These are phyloP conservation scores for Patella pellucida DNA, from an alignment of 2,888 invertebrate genomes.

Conservation along the genomic window DNA sequence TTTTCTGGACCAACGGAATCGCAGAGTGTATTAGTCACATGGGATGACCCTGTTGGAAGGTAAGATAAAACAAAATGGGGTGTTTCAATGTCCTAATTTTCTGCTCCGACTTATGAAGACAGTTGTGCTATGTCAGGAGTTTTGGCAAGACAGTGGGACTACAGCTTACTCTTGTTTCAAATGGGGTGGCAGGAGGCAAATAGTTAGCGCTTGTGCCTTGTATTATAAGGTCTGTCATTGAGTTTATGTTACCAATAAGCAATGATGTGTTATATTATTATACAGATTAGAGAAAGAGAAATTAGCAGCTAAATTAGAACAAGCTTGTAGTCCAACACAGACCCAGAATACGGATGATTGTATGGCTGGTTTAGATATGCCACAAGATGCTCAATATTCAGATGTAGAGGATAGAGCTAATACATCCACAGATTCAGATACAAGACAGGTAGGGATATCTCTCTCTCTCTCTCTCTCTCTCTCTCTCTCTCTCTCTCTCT, in stretches of 20 bases:
- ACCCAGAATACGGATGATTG: conserved; percentile 45
- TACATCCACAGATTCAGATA: neutral
- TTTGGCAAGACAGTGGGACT: too few species aligned
- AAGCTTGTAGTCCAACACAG: conserved; percentile 61
- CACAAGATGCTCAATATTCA: conserved; percentile 48
- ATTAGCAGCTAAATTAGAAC: conserved; percentile 56
- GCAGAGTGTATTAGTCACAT: conserved; percentile 69
- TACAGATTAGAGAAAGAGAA: conserved; percentile 61
- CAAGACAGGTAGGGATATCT: too few species aligned
- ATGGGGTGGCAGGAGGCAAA: too few species aligned
- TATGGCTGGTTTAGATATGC: conserved; percentile 37
- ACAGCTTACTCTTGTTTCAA: too few species aligned
- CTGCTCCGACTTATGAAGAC: too few species aligned
- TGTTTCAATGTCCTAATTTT: too few species aligned
- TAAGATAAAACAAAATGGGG: conserved; percentile 29
- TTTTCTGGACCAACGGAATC: conserved; percentile 44
- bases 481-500: too few species aligned
- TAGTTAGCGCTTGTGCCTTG: too few species aligned
- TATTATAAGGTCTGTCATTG: too few species aligned
- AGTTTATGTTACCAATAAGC: too few species aligned
- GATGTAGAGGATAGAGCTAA: conserved; percentile 40
- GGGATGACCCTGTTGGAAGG: conserved; percentile 72
- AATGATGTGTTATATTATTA: neutral
- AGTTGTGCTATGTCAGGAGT: too few species aligned
- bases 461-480: too few species aligned